These are phyloP conservation scores for Scolopax mira DNA, from an alignment of 2,113 vertebrate genomes.

Conservation along the genomic window DNA sequence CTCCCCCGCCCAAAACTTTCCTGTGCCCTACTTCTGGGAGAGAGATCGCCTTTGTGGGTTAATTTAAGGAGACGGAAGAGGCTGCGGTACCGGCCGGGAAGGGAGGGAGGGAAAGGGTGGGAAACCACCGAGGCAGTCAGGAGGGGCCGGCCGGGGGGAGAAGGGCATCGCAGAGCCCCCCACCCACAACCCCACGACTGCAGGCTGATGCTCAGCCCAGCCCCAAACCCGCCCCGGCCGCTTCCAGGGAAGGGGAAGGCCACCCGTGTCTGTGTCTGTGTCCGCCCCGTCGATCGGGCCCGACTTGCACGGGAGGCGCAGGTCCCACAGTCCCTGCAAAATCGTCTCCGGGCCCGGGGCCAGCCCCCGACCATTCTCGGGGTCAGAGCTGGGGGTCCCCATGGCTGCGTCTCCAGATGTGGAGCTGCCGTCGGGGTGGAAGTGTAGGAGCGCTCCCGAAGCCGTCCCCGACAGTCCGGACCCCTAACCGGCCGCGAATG, in stretches of 20 bases:
- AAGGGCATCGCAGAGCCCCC: neutral
- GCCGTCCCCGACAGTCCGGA: fast-evolving
- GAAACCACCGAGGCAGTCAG: neutral
- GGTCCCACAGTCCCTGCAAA: neutral
- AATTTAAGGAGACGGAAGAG: neutral
- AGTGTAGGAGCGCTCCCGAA: neutral
- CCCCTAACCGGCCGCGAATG: fast-evolving
- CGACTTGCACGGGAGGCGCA: too few relatives aligned
- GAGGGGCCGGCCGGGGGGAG: neutral
- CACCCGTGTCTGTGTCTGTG: fast-evolving
- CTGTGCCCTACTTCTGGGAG: neutral
- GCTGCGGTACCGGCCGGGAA: neutral
- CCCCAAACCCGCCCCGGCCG: too few relatives aligned
- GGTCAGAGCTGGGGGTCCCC: neutral
- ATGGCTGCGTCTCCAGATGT: fast-evolving
- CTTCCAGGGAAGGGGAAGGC: neutral
- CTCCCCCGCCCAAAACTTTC: neutral
- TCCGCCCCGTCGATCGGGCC: neutral
- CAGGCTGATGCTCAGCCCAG: neutral
- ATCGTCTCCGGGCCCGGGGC: neutral
- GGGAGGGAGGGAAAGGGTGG: neutral
- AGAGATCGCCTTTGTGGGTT: neutral
- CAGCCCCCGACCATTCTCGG: neutral
- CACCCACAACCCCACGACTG: fast-evolving
- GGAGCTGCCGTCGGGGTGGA: neutral